Evolutionary conservation across 2,888 invertebrate species (phyloP), one percentile per base, ranked within the genome.

Genomic region (Apantesis nais): DNA sequence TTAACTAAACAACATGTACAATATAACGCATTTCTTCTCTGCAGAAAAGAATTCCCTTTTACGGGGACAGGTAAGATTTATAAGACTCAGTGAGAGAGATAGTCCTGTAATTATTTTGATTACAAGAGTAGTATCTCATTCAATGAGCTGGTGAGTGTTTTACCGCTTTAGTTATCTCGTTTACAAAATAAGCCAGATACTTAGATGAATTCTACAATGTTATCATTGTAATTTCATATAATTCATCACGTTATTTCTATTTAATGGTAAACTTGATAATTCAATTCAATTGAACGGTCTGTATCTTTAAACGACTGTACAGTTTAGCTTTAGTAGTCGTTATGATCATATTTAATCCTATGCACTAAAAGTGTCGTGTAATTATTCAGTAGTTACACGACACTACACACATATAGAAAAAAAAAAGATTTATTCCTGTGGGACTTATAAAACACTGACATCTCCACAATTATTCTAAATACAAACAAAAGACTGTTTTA

Each of bases 401-500:
- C 4, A 44, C 5, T 19, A 4, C n/a, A n/a, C n/a, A n/a, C n/a
- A n/a, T 44, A 5, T 11, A 39, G 9, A 8, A 11, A 39, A 39
- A 19, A 44, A 7, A 19, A 44, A 19, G 5, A 44, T 19, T n/a
- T 2, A 22, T 48, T 48, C 22, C 22, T 22, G 22, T 22, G n/a
- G 0, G 39, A 39, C 9, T 19, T 52, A 2, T 52, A n/a, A 48
- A 7, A 5, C 22, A 8, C 8, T 16, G 22, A 52, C 48, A 22
- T n/a, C 11, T n/a, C 22, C 52, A n/a, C 52, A 25, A 16, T 29
- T 16, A 58, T 58, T 58, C 25, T 22, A 72, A 73, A 34, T 73
- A 68, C 69, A 74, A 78, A 76, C 68, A 66, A 66, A 62, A 72
- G 58, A 63, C 48, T 70, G 70, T 66, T 73, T 72, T 71, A 67